Evolutionary conservation across 2,113 vertebrate genomes (phyloP).

Genomic region (Oceanodroma tethys): DNA sequence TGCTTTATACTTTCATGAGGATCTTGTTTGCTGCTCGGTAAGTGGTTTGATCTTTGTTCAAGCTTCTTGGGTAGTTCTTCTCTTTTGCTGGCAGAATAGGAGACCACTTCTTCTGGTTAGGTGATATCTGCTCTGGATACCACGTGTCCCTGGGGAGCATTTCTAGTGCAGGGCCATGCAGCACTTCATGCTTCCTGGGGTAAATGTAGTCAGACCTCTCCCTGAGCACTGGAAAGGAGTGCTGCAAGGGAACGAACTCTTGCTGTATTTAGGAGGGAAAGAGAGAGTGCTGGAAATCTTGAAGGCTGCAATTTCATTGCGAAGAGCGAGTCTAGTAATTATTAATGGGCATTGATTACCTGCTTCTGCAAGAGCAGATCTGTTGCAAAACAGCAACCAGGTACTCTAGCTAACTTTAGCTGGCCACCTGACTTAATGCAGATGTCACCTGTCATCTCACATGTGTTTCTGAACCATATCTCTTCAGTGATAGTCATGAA

Average conservation of each 20-base stretch:
- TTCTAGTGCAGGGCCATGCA: neutral
- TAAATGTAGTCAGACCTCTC: neutral
- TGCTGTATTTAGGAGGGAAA: neutral
- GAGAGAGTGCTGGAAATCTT: neutral
- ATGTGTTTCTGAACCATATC: neutral
- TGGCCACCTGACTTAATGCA: neutral
- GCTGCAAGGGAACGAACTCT: neutral
- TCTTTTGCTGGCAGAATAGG: neutral
- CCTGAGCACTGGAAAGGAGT: neutral
- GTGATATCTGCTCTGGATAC: neutral
- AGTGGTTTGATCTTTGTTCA: neutral
- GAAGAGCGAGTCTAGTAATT: neutral
- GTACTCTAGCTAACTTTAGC: neutral
- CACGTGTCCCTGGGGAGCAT: accelerated
- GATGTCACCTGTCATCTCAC: neutral
- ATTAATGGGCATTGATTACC: neutral
- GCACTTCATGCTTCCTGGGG: neutral
- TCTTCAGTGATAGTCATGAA: neutral
- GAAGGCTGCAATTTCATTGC: neutral
- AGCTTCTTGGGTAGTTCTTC: neutral
- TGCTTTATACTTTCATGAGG: neutral
- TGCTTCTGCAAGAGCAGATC: neutral
- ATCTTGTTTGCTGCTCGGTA: neutral
- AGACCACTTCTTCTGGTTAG: neutral
- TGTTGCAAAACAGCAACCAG: neutral